phyloP scores from a whole-genome alignment of 2,888 invertebrate species.

The Sepioteuthis lessoniana region DNA sequence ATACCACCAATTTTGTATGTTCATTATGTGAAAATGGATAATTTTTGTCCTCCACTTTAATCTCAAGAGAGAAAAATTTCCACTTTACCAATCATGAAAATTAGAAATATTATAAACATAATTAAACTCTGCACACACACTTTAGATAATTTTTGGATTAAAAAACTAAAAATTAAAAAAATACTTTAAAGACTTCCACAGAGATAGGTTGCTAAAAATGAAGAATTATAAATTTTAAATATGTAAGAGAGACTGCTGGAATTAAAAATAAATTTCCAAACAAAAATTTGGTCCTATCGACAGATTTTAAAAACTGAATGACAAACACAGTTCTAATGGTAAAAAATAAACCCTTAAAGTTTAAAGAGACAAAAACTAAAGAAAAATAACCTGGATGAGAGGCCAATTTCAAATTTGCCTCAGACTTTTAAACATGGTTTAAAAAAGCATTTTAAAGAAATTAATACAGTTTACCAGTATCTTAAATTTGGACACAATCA shows the following conservation, averaged over 20 bases:
- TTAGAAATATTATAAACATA: not conserved
- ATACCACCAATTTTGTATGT: no score
- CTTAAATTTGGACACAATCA: not conserved
- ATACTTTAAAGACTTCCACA: no score
- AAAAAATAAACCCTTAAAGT: not conserved
- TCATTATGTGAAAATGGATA: no score
- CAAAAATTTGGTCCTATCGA: not conserved
- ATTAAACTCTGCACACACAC: not conserved
- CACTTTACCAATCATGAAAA: not conserved
- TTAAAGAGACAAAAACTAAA: not conserved
- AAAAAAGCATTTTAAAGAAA: not conserved
- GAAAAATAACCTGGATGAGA: not conserved
- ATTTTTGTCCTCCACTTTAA: no score
- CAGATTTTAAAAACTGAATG: not conserved
- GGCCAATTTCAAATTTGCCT: not conserved
- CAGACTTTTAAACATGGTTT: not conserved
- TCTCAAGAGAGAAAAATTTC: no score
- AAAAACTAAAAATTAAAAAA: no score
- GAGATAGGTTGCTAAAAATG: not conserved
- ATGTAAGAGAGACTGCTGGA: not conserved
- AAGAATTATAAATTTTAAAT: no score
- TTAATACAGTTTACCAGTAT: not conserved
- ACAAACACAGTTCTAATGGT: not conserved
- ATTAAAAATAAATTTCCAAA: not conserved
- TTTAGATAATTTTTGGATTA: not conserved